Conservation (phyloP, 1,140 invertebrate genomes). For the Mizuhopecten yessoensis region DNA sequence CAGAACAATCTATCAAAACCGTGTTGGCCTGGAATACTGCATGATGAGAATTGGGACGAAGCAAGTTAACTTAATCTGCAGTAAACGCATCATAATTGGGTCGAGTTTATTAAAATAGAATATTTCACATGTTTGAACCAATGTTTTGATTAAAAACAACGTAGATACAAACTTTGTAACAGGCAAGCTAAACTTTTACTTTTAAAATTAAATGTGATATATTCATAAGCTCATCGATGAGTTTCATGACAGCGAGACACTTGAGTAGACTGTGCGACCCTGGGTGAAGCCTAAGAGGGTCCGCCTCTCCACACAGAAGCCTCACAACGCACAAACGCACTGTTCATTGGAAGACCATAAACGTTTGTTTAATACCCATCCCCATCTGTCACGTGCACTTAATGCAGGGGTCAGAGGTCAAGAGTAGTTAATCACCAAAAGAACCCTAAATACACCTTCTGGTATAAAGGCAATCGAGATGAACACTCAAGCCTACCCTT, state of each 20-base stretch:
- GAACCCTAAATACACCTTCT: conserved; percentile 21
- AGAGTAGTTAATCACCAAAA: conserved; percentile 27
- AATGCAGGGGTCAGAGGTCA: neutral
- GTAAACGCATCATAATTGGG: too few species aligned
- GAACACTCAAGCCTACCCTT: conserved; percentile 5
- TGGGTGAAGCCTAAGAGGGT: neutral
- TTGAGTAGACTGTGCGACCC: neutral
- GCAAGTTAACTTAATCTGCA: neutral
- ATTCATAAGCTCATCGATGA: neutral
- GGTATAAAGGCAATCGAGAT: conserved; percentile 1
- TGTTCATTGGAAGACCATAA: conserved; percentile 26
- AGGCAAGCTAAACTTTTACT: neutral
- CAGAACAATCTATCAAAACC: neutral
- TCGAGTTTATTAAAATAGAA: too few species aligned
- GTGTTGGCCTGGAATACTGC: neutral
- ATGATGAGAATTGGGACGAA: neutral
- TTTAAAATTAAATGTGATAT: neutral
- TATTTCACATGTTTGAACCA: too few species aligned
- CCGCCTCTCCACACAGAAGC: neutral
- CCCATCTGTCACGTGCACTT: conserved; percentile 36
- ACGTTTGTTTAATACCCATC: conserved; percentile 25
- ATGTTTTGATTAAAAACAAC: too few species aligned
- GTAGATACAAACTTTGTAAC: neutral
- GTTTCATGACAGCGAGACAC: neutral
- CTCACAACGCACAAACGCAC: neutral